Evolutionary conservation across 1,140 invertebrate species (phyloP), one percentile per base, ranked within the genome.

Genomic region (Whitmania pigra): DNA sequence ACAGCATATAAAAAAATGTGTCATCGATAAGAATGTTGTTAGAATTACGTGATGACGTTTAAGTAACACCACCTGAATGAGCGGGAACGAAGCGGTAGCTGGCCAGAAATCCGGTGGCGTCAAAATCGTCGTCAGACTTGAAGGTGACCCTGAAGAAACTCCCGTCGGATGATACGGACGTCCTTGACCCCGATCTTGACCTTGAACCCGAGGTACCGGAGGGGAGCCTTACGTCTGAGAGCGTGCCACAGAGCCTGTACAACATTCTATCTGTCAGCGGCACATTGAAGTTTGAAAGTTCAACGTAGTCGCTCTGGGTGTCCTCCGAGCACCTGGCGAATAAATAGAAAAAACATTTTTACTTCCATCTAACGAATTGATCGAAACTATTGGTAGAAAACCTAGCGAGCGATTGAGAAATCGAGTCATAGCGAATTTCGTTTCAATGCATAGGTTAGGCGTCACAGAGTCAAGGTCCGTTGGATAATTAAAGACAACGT

Each of bases 271-370:
- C 57, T 0, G 29, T 63, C 13, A 63, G 57, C 0, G 22, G 57
- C 9, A 63, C 57, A 18, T 63, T 63, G 57, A 63, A 63, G 57
- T 63, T 63, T 15, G 57, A 63, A 17, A 63, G 57, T 63, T 63
- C 57, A n/a, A 63, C 57, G 29, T 63, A 63, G 29, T 63, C 57
- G 29, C 57, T 63, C 57, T 63, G 57, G 13, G 57, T 63, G 6
- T 63, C 29, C 22, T 63, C 57, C 22, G 22, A 25, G 20, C 57
- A 63, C 22, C 57, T 63, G 57, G 22, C 57, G 29, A 22, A 63
- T 25, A 15, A 63, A 25, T 25, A n/a, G 15, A 15, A 13, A 63
- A 25, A 49, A 49, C 5, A 49, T 7, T 49, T 1, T 5, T 15
- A 13, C 9, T 49, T 4, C 9, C 43, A 49, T 11, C 43, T 49